These are phyloP conservation scores for Pantala flavescens DNA, from an alignment of 1,140 invertebrate genomes.

Conservation along the genomic window DNA sequence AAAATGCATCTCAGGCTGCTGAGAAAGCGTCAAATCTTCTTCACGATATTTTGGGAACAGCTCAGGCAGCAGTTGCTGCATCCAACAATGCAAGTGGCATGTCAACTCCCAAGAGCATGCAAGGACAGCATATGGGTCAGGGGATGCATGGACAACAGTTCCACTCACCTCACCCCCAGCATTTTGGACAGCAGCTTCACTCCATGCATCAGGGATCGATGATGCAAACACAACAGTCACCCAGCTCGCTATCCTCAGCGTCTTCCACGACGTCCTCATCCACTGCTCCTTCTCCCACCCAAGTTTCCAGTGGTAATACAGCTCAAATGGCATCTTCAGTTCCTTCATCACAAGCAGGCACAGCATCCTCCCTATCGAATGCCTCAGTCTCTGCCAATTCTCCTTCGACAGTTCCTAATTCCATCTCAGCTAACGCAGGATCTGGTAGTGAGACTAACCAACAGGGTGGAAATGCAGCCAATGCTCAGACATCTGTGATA, in stretches of 20 bases:
- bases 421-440: slow-evolving; percentile 24
- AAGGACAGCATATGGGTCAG: slow-evolving; percentile 21
- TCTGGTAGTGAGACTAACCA: neutral
- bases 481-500: neutral
- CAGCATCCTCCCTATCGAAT: neutral
- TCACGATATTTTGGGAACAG: neutral
- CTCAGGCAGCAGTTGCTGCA: slow-evolving; percentile 16
- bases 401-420: slow-evolving; percentile 29
- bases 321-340: slow-evolving; percentile 25
- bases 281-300: neutral
- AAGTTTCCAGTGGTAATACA: neutral
- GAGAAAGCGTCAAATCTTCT: slow-evolving; percentile 31
- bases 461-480: neutral
- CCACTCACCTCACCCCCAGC: slow-evolving; percentile 9
- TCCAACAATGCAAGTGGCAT: slow-evolving; percentile 16
- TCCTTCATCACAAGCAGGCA: slow-evolving; percentile 16
- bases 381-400: slow-evolving; percentile 22
- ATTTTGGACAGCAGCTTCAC: neutral
- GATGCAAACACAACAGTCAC: slow-evolving; percentile 16
- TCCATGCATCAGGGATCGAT: neutral
- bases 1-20: neutral
- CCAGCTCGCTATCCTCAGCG: slow-evolving; percentile 27
- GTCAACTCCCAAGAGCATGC: neutral
- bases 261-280: slow-evolving; percentile 16
- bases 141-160: slow-evolving; percentile 19